Percentiles rank a stretch among this genome's conserved stretches.
These are phyloP conservation scores for Antechinus flavipes DNA, from an alignment of 2,113 vertebrate genomes.

Conservation along the genomic window DNA sequence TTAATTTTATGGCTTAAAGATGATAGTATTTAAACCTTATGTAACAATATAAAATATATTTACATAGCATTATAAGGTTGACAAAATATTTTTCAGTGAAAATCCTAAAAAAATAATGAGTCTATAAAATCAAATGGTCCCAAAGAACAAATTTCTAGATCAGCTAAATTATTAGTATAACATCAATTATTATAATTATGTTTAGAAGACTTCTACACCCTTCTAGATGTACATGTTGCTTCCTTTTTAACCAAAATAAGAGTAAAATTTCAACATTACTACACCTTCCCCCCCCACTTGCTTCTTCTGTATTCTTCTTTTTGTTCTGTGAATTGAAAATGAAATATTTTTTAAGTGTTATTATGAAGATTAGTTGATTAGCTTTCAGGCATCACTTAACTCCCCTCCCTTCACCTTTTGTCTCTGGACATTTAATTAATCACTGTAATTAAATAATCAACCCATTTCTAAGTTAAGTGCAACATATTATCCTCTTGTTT, in stretches of 20 bases:
- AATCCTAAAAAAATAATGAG: neutral
- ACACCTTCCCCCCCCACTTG: too few relatives aligned
- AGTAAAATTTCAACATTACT: too few relatives aligned
- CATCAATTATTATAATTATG: neutral
- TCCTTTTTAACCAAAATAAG: too few relatives aligned
- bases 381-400: neutral
- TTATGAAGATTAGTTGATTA: neutral
- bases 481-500: neutral
- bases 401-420: neutral
- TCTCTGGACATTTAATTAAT: neutral
- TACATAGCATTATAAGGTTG: neutral
- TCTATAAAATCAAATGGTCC: neutral
- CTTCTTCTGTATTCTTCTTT: too few relatives aligned
- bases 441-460: neutral
- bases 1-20: neutral
- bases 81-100: neutral
- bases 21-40: neutral
- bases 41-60: neutral
- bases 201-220: too few relatives aligned
- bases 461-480: neutral
- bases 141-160: neutral
- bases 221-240: too few relatives aligned
- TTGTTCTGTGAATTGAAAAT: too few relatives aligned
- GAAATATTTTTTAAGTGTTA: neutral
- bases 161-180: neutral